Evolutionary conservation across 2,797 vertebrate genomes (phyloP), one percentile per base, ranked within the genome.

Genomic region (Eulemur mongoz): DNA sequence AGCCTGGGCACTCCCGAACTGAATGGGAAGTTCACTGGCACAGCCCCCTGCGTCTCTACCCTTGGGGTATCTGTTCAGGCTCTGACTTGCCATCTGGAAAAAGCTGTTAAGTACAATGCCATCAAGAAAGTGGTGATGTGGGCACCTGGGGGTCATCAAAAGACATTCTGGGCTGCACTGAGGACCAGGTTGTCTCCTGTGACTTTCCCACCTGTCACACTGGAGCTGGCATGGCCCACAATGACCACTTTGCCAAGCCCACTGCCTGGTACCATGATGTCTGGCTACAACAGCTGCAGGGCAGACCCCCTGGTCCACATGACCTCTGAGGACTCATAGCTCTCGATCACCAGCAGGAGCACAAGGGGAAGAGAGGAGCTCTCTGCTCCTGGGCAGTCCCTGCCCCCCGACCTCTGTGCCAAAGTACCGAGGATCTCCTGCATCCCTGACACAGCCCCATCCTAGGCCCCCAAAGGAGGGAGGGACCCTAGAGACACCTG

Each of bases 201-300:
- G 99, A 99, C 97, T 99, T 99, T 43, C 99, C 99, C 95, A 99
- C 99, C 98, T 99, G 99, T 97, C 99, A 99, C 98, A 99, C 99
- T 7, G 98, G 99, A 11, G 99, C 99, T 96, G 99, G 99, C 88
- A 98, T 99, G 72, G 99, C 99, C 65, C 99, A 99, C 95, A 99
- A 99, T 0, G 98, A 99, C 78, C 97, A 99, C 40, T 38, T 99
- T 30, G 99, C 99, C 96, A 99, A 99, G 98, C 99, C 99, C 96
- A 98, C 63, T 43, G 81, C 20, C 83, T 57, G 12, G 17, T n/a
- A 0, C 20, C 2, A 13, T n/a, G 59, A 45, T 1, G 0, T 25
- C 30, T 59, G 35, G 17, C n/a, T 18, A 15, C 15, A 30, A 17
- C 30, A 86, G 0, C 32, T 72, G 35, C 35, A 59, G 27, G 81